Percentiles rank a stretch among this genome's conserved stretches.
Conservation (phyloP, 2,113 vertebrate species). For the Melanerpes formicivorus region DNA sequence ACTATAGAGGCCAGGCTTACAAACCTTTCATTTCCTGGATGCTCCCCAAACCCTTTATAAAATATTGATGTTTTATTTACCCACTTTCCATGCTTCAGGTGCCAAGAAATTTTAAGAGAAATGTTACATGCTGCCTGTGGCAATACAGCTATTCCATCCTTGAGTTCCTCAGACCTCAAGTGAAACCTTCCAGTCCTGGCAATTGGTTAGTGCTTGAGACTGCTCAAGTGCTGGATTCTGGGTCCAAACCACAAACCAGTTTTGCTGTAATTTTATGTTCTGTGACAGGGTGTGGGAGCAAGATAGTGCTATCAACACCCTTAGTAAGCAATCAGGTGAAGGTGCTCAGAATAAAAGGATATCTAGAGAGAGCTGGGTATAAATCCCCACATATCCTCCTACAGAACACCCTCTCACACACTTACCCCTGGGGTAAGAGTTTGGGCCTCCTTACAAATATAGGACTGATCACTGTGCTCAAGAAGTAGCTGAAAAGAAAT, state of each 20-base stretch:
- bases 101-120: constrained; percentile 18
- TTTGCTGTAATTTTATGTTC: background rate
- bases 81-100: background rate
- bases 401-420: background rate
- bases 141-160: constrained; percentile 32
- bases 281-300: background rate
- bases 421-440: background rate
- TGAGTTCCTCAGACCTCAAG: constrained; percentile 42
- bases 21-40: background rate
- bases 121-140: background rate
- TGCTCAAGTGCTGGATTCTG: constrained; percentile 1
- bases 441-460: background rate
- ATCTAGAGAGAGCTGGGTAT: background rate
- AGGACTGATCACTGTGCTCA: background rate
- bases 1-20: background rate
- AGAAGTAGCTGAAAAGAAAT: background rate
- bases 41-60: background rate
- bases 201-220: background rate
- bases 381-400: background rate
- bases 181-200: constrained; percentile 32
- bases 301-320: background rate
- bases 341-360: background rate
- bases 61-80: constrained; percentile 15
- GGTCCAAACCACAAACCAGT: background rate
- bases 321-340: background rate